These are phyloP conservation scores for Limenitis camilla DNA, from an alignment of 2,888 invertebrate genomes.

Conservation along the genomic window DNA sequence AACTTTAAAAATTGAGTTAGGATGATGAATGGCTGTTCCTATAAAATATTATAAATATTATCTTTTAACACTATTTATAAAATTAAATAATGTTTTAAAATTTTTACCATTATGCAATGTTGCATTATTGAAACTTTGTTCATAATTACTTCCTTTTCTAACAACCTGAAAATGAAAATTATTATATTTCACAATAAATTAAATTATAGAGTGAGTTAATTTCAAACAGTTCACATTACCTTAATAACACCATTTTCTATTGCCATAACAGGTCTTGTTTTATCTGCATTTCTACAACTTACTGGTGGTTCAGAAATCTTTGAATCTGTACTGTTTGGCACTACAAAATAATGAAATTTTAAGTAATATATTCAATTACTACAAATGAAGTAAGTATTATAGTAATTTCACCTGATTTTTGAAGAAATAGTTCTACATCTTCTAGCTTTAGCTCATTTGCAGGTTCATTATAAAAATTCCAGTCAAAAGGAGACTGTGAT, in stretches of 20 bases:
- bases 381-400: not conserved
- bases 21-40: constrained; percentile 39
- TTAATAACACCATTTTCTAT: constrained; percentile 69
- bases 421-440: constrained; percentile 62
- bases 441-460: constrained; percentile 52
- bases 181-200: too few species aligned
- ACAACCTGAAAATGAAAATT: constrained; percentile 21
- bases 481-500: constrained; percentile 57
- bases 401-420: constrained; percentile 45
- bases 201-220: not conserved
- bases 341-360: constrained; percentile 25
- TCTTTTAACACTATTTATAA: too few species aligned
- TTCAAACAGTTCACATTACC: constrained; percentile 31
- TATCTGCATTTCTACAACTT: constrained; percentile 32
- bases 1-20: constrained; percentile 56
- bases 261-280: constrained; percentile 54
- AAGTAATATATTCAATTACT: not conserved
- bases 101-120: constrained; percentile 11
- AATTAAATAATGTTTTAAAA: too few species aligned
- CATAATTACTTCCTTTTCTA: constrained; percentile 17
- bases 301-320: constrained; percentile 19
- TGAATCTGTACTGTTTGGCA: constrained; percentile 25
- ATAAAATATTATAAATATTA: constrained; percentile 26
- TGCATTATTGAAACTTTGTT: constrained; percentile 7
- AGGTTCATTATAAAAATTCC: constrained; percentile 53